Percentiles rank a stretch among this genome's conserved stretches.
phyloP scores from a whole-genome alignment of 2,113 vertebrate genomes.

The Haemorhous mexicanus region DNA sequence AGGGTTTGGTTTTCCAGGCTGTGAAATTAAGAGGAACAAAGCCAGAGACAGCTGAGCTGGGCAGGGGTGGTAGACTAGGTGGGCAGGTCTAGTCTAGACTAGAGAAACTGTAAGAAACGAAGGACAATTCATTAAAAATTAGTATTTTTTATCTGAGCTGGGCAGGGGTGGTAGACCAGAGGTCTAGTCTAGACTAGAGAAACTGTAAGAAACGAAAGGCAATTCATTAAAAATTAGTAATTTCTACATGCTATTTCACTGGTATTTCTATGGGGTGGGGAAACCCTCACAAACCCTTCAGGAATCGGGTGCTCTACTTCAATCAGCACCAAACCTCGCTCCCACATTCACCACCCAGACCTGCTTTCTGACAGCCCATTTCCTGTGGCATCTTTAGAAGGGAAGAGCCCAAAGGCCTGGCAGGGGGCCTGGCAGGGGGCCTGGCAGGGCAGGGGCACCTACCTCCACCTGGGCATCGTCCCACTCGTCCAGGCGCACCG shows the following conservation, averaged over 20 bases:
- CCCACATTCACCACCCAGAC: accelerated
- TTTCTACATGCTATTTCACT: neutral
- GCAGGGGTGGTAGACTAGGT: neutral
- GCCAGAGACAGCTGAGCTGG: neutral
- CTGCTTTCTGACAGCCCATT: accelerated
- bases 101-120: neutral
- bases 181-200: neutral
- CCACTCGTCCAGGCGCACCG: constrained; percentile 87
- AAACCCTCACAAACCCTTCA: neutral
- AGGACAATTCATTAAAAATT: neutral
- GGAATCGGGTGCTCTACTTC: accelerated
- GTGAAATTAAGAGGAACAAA: neutral
- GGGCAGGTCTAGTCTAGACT: neutral
- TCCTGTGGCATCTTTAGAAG: neutral
- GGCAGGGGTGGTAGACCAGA: neutral
- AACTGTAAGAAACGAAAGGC: neutral
- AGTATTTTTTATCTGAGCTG: neutral
- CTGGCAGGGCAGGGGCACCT: neutral
- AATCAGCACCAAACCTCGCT: accelerated
- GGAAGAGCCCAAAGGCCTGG: neutral
- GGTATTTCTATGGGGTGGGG: neutral
- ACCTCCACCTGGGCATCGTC: constrained; percentile 91
- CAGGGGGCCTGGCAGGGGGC: too few relatives aligned
- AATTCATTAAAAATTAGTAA: neutral
- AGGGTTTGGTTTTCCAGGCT: neutral